Conservation (phyloP, 2,888 invertebrate genomes). For the Panopea generosa region DNA sequence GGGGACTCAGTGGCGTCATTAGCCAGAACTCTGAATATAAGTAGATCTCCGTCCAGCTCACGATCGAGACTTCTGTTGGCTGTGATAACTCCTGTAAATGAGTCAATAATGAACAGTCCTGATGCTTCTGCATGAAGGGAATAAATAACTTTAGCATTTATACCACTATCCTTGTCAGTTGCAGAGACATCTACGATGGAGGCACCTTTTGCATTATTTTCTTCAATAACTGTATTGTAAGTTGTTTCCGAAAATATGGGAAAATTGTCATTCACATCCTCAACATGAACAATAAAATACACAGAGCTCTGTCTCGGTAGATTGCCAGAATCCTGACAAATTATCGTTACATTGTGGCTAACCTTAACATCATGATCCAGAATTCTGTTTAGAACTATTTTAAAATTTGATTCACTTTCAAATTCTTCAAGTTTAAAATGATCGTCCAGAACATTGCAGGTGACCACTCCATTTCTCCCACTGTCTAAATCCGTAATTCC, state of each 20-base stretch:
- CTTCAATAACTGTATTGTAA: conserved; percentile 72
- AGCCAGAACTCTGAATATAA: conserved; percentile 71
- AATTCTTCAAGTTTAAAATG: conserved; percentile 72
- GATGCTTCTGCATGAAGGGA: conserved; percentile 63
- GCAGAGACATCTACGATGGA: conserved; percentile 74
- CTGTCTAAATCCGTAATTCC: conserved; percentile 88
- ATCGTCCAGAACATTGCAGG: conserved; percentile 70
- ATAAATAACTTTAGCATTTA: conserved; percentile 72
- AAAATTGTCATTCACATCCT: conserved; percentile 80
- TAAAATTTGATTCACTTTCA: conserved; percentile 64
- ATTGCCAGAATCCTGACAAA: conserved; percentile 77
- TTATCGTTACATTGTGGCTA: conserved; percentile 73
- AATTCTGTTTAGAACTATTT: conserved; percentile 68
- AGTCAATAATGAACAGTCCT: conserved; percentile 70
- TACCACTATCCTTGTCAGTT: conserved; percentile 73
- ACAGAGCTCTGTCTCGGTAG: conserved; percentile 70
- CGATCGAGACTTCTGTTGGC: conserved; percentile 72
- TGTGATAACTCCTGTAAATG: conserved; percentile 71
- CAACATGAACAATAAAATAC: conserved; percentile 72
- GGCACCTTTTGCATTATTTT: conserved; percentile 77
- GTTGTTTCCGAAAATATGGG: conserved; percentile 74
- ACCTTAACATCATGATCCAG: conserved; percentile 77
- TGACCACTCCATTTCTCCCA: conserved; percentile 75
- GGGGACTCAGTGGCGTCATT: conserved; percentile 68
- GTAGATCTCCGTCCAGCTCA: conserved; percentile 62